Evolutionary conservation across 2,797 vertebrate genomes (phyloP).

Genomic region (Leontopithecus rosalia): DNA sequence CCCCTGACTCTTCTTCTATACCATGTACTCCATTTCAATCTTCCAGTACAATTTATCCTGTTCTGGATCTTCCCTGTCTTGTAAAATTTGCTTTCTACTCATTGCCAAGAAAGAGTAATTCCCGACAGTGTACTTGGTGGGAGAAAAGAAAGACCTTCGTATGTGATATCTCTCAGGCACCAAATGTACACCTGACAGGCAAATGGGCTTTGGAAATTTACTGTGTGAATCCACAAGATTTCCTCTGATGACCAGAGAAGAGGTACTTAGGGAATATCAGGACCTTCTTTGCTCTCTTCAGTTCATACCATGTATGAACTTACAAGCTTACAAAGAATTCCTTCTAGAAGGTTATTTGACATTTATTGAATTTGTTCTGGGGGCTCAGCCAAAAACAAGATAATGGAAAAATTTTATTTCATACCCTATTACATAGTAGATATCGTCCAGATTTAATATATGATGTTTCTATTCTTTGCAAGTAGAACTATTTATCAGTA

Average conservation of each 20-base stretch:
- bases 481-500: not conserved
- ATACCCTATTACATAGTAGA: not conserved
- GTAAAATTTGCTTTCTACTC: not conserved
- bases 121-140: not conserved
- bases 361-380: not conserved
- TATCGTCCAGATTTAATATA: not conserved
- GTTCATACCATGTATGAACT: not conserved
- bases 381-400: not conserved
- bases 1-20: not conserved
- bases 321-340: not conserved
- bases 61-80: not conserved
- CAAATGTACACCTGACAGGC: not conserved
- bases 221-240: not conserved
- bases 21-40: accelerated
- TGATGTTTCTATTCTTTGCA: not conserved
- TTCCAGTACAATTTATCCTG: not conserved
- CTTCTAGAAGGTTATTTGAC: not conserved
- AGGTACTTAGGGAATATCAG: not conserved
- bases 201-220: not conserved
- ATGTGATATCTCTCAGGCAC: not conserved
- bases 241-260: not conserved
- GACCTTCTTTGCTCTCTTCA: not conserved
- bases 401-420: not conserved
- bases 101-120: not conserved
- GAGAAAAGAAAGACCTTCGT: not conserved